Evolutionary conservation across 2,113 vertebrate genomes (phyloP).

Genomic region (Apodemus speciosus): DNA sequence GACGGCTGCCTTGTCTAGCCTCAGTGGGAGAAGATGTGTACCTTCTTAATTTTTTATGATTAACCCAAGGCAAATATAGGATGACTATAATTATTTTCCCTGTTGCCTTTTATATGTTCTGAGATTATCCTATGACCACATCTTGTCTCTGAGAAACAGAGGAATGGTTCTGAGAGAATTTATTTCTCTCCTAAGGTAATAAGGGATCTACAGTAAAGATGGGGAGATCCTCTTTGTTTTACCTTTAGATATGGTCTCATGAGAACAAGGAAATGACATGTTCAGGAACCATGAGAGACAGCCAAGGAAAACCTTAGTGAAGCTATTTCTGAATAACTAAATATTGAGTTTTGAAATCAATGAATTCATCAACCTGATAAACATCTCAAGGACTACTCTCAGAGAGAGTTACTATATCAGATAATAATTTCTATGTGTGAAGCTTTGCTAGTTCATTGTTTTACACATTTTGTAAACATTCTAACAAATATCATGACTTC

Average conservation of each 20-base stretch:
- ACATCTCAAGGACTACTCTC: neutral
- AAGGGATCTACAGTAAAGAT: neutral
- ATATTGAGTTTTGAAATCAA: neutral
- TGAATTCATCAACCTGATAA: neutral
- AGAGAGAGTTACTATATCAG: neutral
- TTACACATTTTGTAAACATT: neutral
- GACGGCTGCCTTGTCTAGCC: too few species aligned
- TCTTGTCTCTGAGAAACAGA: conserved; percentile 10
- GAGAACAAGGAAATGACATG: neutral
- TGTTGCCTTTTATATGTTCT: neutral
- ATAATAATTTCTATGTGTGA: neutral
- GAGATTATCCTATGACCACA: neutral
- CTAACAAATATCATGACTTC: conserved; percentile 30
- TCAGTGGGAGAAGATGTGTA: too few species aligned
- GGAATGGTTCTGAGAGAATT: neutral
- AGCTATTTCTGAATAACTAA: neutral
- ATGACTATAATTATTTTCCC: neutral
- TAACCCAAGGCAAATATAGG: neutral
- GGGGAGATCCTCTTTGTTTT: neutral
- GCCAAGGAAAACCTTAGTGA: neutral
- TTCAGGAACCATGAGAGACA: neutral
- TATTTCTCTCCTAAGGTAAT: neutral
- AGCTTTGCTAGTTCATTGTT: neutral
- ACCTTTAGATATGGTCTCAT: neutral
- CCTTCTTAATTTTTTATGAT: neutral